phyloP scores from a whole-genome alignment of 2,888 invertebrate species.

The Mimas tiliae region DNA sequence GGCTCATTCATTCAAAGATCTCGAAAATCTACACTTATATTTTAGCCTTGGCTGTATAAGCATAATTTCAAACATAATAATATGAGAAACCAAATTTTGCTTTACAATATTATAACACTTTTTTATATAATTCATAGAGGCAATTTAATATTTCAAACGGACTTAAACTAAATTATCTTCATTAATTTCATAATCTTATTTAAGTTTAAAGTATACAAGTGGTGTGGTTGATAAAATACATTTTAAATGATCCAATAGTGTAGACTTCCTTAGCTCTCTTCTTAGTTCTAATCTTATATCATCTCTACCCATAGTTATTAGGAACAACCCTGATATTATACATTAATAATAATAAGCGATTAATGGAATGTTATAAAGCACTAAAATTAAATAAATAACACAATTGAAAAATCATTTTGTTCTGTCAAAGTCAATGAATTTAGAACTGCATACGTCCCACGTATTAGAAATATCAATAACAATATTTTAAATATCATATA shows the following conservation, averaged over 20 bases:
- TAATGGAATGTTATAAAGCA: conserved; percentile 60
- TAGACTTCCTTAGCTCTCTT: neutral
- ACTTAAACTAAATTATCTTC: neutral
- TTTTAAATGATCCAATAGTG: conserved; percentile 6
- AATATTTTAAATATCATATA: conserved; percentile 81
- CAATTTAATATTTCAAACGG: neutral
- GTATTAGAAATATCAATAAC: conserved; percentile 72
- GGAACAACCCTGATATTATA: conserved; percentile 74
- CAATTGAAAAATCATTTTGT: conserved; percentile 35
- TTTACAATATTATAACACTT: neutral
- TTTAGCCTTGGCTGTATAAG: neutral
- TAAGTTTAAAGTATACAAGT: neutral
- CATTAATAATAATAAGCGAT: conserved; percentile 55
- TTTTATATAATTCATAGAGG: neutral
- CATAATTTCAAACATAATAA: neutral
- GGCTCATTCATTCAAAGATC: conserved; percentile 5
- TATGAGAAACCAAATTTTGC: neutral
- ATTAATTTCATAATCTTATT: neutral
- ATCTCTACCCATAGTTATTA: conserved; percentile 43
- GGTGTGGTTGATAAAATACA: neutral
- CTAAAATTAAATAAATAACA: conserved; percentile 59
- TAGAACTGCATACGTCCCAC: conserved; percentile 68
- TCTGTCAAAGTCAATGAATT: conserved; percentile 39
- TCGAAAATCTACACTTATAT: conserved; percentile 19
- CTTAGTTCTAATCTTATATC: conserved; percentile 33